Conservation (phyloP, 1,140 invertebrate species). For the Leptonema lineaticorne region DNA sequence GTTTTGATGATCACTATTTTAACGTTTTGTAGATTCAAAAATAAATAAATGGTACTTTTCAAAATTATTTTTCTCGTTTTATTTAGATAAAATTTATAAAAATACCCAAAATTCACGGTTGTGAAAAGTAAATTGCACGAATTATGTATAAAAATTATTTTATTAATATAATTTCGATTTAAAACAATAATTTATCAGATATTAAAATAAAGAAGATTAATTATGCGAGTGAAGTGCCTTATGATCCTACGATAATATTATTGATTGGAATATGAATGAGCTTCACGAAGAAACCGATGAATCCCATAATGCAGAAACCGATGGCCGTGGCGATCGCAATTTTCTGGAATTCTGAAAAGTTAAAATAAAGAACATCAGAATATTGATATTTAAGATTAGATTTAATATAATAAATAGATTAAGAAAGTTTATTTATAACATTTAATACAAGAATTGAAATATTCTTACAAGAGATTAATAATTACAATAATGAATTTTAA, state of each 20-base stretch:
- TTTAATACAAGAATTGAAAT: too few species aligned
- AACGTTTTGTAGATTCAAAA: too few species aligned
- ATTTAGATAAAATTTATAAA: too few species aligned
- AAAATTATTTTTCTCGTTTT: too few species aligned
- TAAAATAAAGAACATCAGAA: slow-evolving; percentile 41
- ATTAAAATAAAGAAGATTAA: slow-evolving; percentile 18
- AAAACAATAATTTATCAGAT: slow-evolving; percentile 17
- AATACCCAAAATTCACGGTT: too few species aligned
- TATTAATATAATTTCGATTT: slow-evolving; percentile 6
- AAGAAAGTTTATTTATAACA: too few species aligned
- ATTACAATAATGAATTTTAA: too few species aligned
- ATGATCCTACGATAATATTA: slow-evolving; percentile 94
- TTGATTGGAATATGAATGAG: slow-evolving; percentile 99
- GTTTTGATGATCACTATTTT: too few species aligned
- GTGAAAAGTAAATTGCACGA: too few species aligned
- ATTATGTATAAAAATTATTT: background rate
- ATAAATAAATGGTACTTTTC: too few species aligned
- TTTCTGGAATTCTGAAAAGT: slow-evolving; percentile 95
- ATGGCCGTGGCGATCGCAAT: slow-evolving; percentile 99
- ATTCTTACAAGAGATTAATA: too few species aligned
- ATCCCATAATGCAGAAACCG: slow-evolving; percentile 99
- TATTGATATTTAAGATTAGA: background rate
- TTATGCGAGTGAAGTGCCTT: slow-evolving; percentile 40
- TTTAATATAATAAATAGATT: background rate
- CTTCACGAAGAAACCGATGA: slow-evolving; percentile 99